Evolutionary conservation across 2,797 vertebrate genomes (phyloP).

Genomic region (Xenops minutus): DNA sequence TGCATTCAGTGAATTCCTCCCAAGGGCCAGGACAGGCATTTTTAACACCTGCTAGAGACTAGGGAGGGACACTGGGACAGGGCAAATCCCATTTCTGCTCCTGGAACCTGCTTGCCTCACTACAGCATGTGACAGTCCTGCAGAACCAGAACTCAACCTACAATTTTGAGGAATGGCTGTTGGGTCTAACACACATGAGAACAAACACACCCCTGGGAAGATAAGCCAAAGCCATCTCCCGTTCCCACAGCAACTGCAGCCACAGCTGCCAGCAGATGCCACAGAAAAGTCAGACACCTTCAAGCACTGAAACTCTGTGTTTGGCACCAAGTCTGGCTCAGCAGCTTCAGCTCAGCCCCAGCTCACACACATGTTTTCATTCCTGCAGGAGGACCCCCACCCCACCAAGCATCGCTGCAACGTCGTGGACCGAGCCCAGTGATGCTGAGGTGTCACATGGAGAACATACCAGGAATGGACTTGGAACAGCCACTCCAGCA

Average conservation of each 20-base stretch:
- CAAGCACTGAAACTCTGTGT: neutral
- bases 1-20: neutral
- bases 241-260: neutral
- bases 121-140: neutral
- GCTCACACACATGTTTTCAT: neutral
- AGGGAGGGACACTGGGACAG: neutral
- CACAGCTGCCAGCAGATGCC: neutral
- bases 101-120: neutral
- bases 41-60: neutral
- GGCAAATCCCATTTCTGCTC: neutral
- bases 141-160: neutral
- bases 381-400: neutral
- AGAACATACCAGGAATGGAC: accelerated
- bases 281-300: neutral
- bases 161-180: accelerated
- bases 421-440: accelerated
- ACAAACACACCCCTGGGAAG: neutral
- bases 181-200: neutral
- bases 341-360: neutral
- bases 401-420: accelerated
- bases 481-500: neutral
- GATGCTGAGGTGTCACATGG: accelerated
- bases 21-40: neutral
- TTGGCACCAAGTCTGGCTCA: neutral
- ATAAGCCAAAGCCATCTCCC: accelerated